Conservation (phyloP, 2,888 invertebrate genomes). For the Podabrus alpinus region DNA sequence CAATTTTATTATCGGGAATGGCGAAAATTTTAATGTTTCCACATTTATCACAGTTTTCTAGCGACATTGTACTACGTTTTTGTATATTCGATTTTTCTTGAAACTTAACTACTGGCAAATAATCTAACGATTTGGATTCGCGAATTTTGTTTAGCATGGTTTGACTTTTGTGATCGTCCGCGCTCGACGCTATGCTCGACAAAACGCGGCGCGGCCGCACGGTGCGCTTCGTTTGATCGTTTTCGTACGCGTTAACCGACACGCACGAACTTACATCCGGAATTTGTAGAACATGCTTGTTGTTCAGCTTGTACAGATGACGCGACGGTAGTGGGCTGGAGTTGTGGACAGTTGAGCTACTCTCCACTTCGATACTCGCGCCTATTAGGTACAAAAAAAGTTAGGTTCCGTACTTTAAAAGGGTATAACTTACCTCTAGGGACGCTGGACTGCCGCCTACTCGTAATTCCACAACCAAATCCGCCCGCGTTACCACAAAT, state of each 20-base stretch:
- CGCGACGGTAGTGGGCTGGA: slow-evolving; percentile 56
- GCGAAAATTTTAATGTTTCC: slow-evolving; percentile 53
- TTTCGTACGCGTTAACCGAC: slow-evolving; percentile 56
- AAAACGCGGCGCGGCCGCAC: slow-evolving; percentile 59
- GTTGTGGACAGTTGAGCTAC: slow-evolving; percentile 61
- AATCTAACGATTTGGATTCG: slow-evolving; percentile 69
- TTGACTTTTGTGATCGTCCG: slow-evolving; percentile 58
- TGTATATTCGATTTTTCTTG: slow-evolving; percentile 31
- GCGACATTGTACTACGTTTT: slow-evolving; percentile 48
- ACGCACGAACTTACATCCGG: slow-evolving; percentile 59
- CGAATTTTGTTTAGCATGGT: slow-evolving; percentile 55
- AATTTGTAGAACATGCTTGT: slow-evolving; percentile 57
- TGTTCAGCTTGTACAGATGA: slow-evolving; percentile 51
- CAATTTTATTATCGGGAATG: slow-evolving; percentile 55
- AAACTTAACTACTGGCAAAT: slow-evolving; percentile 57
- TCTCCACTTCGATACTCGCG: slow-evolving; percentile 60
- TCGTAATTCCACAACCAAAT: slow-evolving; percentile 54
- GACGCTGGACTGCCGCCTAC: slow-evolving; percentile 69
- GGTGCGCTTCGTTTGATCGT: slow-evolving; percentile 44
- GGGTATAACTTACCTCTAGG: slow-evolving; percentile 56
- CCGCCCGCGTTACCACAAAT: slow-evolving; percentile 63
- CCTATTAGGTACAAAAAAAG: slow-evolving; percentile 38
- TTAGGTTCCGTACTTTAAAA: not conserved
- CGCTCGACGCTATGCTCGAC: slow-evolving; percentile 70
- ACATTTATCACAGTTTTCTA: slow-evolving; percentile 59